Evolutionary conservation across 2,797 vertebrate species (phyloP).

Genomic region (Eulemur albifrons): DNA sequence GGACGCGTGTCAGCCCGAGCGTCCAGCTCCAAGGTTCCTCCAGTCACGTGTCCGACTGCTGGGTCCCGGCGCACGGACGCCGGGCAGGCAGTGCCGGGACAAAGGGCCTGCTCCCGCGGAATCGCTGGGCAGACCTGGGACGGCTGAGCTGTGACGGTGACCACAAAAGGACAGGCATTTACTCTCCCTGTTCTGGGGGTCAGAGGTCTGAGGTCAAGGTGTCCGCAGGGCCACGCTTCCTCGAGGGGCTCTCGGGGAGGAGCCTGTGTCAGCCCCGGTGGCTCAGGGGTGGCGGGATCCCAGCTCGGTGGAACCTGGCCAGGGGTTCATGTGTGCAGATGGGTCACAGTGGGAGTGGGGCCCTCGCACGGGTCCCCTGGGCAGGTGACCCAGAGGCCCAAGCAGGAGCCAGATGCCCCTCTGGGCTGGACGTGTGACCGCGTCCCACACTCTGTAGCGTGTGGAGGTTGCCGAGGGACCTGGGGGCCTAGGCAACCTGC

Average conservation of each 20-base stretch:
- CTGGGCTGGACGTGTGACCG: rapidly evolving
- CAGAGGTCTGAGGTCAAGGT: neutral
- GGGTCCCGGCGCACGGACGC: no score
- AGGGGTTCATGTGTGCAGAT: neutral
- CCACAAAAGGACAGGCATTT: neutral
- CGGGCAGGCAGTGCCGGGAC: neutral
- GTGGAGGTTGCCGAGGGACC: neutral
- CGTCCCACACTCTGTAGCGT: neutral
- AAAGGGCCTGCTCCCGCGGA: no score
- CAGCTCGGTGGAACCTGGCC: neutral
- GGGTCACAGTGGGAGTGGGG: no score
- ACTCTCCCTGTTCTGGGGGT: neutral
- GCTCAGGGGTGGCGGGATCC: neutral
- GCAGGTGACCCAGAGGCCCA: neutral
- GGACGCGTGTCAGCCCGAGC: rapidly evolving
- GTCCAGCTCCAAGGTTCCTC: neutral
- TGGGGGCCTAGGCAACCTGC: rapidly evolving
- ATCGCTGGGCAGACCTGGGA: neutral
- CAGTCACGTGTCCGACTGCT: no score
- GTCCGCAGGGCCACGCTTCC: neutral
- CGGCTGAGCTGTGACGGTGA: neutral
- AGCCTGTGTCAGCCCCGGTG: neutral
- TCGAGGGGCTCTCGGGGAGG: rapidly evolving
- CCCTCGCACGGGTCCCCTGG: neutral
- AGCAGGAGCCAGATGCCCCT: neutral